Base-by-base conservation (phyloP, 92 coral and sea anemone species). In the Epizoanthus ramosus region DNA sequence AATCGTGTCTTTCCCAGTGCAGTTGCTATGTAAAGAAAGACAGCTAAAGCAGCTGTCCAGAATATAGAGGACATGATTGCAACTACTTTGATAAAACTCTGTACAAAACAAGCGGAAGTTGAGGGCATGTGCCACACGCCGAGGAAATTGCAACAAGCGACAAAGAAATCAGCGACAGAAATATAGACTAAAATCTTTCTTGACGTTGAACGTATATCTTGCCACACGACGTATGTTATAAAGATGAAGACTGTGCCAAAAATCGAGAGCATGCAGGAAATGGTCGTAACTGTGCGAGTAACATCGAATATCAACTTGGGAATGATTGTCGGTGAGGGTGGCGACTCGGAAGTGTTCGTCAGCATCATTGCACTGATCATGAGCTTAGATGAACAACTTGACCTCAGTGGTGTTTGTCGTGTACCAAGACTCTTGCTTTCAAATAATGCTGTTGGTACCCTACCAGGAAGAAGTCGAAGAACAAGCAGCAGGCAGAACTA, bases 181-280 rank as follows among this genome's bases (percentile, higher is more conserved):
- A 85, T 85, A 58, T 85, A 85, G 54, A 85, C 85, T 16, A 85
- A 68, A 14, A 85, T 85, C 17, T 57, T 79, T n/a, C 89, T 85
- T 13, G 85, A 57, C 15, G 89, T 79, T 14, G 85, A 79, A 57
- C 82, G 89, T 6, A 79, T 31, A 50, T 85, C 89, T 22, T 69
- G 80, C 89, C 89, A 85, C 57, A 85, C 17, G 60, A 79, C 31
- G 39, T 85, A 85, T 19, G 89, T 85, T 39, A 79, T 53, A 28
- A 85, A 70, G 35, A 85, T 85, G 33, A 70, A 59, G 54, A 76
- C 57, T 31, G 85, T 79, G 16, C 89, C 89, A 23, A 85, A 15
- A 3, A 70, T 59, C 25, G 89, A 85, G 28, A 71, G 58, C 57
- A 45, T 71, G 57, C 75, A 71, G 1, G 75, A 71, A 8, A 71